These are phyloP conservation scores for Rhingia campestris DNA, from an alignment of 2,888 invertebrate species.

Conservation along the genomic window DNA sequence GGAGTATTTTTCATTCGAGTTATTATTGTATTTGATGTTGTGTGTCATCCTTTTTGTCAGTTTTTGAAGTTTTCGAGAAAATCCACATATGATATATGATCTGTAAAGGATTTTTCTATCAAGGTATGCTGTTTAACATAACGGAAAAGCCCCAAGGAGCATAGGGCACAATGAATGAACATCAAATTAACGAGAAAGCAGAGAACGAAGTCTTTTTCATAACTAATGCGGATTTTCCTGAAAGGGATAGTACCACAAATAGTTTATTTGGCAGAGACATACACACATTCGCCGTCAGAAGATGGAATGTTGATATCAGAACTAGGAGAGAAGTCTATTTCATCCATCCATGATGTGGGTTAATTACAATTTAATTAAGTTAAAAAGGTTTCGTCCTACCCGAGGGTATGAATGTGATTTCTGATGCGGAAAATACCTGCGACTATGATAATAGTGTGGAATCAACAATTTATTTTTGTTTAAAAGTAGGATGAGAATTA, in stretches of 20 bases:
- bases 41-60: background rate
- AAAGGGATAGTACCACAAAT: too few relatives aligned
- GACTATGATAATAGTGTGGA: background rate
- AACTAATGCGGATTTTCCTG: background rate
- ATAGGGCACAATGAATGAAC: conserved; percentile 7
- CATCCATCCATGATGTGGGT: background rate
- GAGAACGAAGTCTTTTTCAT: background rate
- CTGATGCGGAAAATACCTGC: conserved; percentile 14
- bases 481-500: background rate
- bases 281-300: background rate
- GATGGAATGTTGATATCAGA: conserved; percentile 20
- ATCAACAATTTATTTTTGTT: background rate
- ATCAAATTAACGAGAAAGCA: conserved; percentile 7
- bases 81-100: conserved; percentile 21
- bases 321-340: conserved; percentile 4
- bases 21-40: background rate
- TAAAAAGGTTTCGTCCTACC: conserved; percentile 7
- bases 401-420: conserved; percentile 9
- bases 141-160: background rate
- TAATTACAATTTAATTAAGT: conserved; percentile 42
- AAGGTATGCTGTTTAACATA: background rate
- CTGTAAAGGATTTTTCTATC: conserved; percentile 3
- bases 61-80: background rate
- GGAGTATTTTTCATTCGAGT: conserved; percentile 2
- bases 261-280: background rate